phyloP scores from a whole-genome alignment of 2,888 invertebrate species.

The Eustalomyia histrio region DNA sequence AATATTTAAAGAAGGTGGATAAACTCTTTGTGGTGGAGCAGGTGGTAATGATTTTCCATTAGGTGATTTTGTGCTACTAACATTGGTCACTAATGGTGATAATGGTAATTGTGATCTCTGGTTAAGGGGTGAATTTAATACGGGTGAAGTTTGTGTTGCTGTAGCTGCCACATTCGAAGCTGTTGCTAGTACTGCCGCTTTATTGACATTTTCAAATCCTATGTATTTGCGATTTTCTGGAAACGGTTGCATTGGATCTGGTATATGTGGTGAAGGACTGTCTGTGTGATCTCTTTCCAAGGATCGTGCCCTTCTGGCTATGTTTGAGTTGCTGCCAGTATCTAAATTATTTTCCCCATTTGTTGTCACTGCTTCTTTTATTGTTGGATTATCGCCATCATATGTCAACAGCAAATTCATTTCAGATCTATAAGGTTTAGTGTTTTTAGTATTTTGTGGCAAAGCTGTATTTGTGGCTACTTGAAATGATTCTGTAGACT shows the following conservation, averaged over 20 bases:
- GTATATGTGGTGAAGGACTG: slow-evolving; percentile 77
- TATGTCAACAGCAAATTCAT: slow-evolving; percentile 78
- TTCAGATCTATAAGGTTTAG: slow-evolving; percentile 79
- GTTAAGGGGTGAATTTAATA: slow-evolving; percentile 35
- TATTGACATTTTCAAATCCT: slow-evolving; percentile 76
- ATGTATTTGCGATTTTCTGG: slow-evolving; percentile 78
- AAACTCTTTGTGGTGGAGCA: slow-evolving; percentile 70
- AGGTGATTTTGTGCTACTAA: slow-evolving; percentile 61
- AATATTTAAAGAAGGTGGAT: slow-evolving; percentile 66
- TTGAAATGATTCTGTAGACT: slow-evolving; percentile 20
- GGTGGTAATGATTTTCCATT: slow-evolving; percentile 70
- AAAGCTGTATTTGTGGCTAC: slow-evolving; percentile 40
- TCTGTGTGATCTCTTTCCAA: slow-evolving; percentile 74
- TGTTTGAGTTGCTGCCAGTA: slow-evolving; percentile 31
- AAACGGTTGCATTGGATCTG: slow-evolving; percentile 78
- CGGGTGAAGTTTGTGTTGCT: slow-evolving; percentile 44
- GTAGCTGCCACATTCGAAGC: slow-evolving; percentile 44
- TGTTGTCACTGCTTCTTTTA: slow-evolving; percentile 67
- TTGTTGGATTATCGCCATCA: slow-evolving; percentile 74
- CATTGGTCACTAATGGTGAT: slow-evolving; percentile 53
- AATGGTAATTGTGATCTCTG: slow-evolving; percentile 48
- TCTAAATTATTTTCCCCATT: slow-evolving; percentile 51
- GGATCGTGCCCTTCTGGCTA: slow-evolving; percentile 69
- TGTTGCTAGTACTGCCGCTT: slow-evolving; percentile 56
- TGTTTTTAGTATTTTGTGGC: slow-evolving; percentile 68